phyloP scores from a whole-genome alignment of 2,888 invertebrate genomes.

The Drosophila macrospina region DNA sequence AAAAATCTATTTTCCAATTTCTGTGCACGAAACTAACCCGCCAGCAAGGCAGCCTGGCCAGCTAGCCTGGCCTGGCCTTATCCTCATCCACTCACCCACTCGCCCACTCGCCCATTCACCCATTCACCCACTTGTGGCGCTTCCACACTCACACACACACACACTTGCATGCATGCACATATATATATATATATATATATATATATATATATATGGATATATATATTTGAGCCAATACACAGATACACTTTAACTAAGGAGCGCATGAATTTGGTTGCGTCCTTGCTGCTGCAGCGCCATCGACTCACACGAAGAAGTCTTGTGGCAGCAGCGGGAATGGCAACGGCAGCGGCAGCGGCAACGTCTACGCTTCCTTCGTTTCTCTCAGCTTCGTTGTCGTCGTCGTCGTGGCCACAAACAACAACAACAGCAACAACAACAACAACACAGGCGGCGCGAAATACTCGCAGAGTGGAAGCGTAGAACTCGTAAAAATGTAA shows the following conservation, averaged over 20 bases:
- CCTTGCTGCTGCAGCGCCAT: conserved; percentile 52
- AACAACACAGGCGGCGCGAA: conserved; percentile 54
- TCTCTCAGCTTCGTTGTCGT: conserved; percentile 51
- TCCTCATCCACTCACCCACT: conserved; percentile 66
- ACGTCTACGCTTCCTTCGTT: conserved; percentile 60
- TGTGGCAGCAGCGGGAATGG: conserved; percentile 13
- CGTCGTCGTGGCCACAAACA: conserved; percentile 51
- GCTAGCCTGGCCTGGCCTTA: conserved; percentile 32
- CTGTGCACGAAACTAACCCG: conserved; percentile 67
- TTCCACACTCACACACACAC: conserved; percentile 55
- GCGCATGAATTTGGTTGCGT: conserved; percentile 74
- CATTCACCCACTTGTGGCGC: conserved; percentile 82
- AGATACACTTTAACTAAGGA: conserved; percentile 54
- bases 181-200: conserved; percentile 29
- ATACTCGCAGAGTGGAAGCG: conserved; percentile 62
- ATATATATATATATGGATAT: conserved; percentile 4
- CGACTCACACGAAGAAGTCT: conserved; percentile 57
- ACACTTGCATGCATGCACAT: conserved; percentile 26
- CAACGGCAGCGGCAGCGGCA: conserved; percentile 3
- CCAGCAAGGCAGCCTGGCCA: conserved; percentile 7
- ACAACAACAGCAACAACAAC: conserved; percentile 47
- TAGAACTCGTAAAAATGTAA: conserved; percentile 82
- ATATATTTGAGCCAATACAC: conserved; percentile 15
- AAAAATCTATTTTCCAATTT: conserved; percentile 83
- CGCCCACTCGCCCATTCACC: conserved; percentile 56